Base-by-base conservation (phyloP, 2,113 vertebrate species). In the Pelvicachromis taeniatus region DNA sequence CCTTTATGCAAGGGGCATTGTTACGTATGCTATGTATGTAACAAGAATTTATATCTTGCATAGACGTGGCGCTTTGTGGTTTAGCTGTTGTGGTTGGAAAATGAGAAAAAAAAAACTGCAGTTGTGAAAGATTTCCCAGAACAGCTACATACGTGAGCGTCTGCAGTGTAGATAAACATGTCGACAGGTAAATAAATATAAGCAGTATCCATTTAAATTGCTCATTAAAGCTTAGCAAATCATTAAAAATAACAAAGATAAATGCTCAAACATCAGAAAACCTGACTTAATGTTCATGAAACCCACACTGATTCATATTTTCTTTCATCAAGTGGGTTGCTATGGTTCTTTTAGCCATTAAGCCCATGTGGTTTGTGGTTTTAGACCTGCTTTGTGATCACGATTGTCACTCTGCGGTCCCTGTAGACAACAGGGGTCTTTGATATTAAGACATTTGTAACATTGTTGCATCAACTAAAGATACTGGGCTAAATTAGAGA, bases 341-440 rank as follows among this genome's bases (percentile, higher is more conserved):
- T 21, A 14, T 12, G 5, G 61, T 82, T 80, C 5, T 79, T 45
- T 70, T 87, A 80, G 79, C 81, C 81, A 75, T 80, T 56, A 50
- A 21, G 59, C 33, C 12, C 38, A 50, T 94, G 94, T 92, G 94
- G 94, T 94, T 90, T 94, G 85, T 55, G 88, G 91, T 79, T 83
- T 81, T 19, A 77, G 55, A 17, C 80, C 53, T 10, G 9, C 78
- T 70, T 79, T 40, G 14, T 84, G 35, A 17, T 21, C 16, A 55
- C 4, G 16, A 23, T 4, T 63, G 61, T 29, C 8, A 63, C 6
- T 82, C 13, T 88, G 91, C 77, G 87, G 87, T 88, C 65, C 2
- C 52, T 87, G 88, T 86, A 84, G 75, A 86, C 89, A 77, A 23
- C 40, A 55, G 17, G 52, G 56, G 48, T 16, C 61, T 80, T 87